A percentile compares a stretch with the other conserved stretches of the same genome.
phyloP scores from a whole-genome alignment of 2,888 invertebrate genomes.

The Nezara viridula region DNA sequence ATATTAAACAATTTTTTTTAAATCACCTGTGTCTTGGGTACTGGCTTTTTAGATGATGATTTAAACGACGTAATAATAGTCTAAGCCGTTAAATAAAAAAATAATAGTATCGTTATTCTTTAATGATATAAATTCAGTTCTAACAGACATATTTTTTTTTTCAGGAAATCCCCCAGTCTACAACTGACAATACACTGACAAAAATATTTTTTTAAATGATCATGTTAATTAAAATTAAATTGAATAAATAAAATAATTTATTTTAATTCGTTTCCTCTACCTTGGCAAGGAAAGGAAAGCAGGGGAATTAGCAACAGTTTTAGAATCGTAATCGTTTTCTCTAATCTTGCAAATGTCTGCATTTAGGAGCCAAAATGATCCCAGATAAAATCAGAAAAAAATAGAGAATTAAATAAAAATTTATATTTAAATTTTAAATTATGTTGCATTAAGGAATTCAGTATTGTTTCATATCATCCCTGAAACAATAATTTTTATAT shows the following conservation, averaged over 20 bases:
- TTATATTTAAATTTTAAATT: background rate
- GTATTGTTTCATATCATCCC: background rate
- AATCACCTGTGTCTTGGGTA: too few relatives aligned
- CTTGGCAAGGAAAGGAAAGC: background rate
- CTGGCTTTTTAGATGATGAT: too few relatives aligned
- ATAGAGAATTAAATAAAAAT: background rate
- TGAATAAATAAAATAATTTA: background rate
- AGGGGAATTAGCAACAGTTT: background rate
- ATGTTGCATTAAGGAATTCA: background rate
- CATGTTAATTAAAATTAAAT: background rate
- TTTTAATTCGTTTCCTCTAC: background rate
- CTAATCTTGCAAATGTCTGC: background rate
- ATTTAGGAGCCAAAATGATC: background rate
- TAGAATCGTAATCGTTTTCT: background rate
- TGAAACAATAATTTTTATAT: background rate
- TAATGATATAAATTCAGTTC: too few relatives aligned
- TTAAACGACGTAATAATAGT: too few relatives aligned
- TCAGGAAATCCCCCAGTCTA: too few relatives aligned
- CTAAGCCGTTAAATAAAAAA: too few relatives aligned
- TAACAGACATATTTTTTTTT: too few relatives aligned
- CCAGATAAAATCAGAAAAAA: background rate
- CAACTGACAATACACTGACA: too few relatives aligned
- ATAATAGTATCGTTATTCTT: too few relatives aligned
- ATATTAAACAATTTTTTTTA: too few relatives aligned
- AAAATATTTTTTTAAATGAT: too few relatives aligned